Evolutionary conservation across 1,140 invertebrate species (phyloP).

Genomic region (Mercenaria mercenaria): DNA sequence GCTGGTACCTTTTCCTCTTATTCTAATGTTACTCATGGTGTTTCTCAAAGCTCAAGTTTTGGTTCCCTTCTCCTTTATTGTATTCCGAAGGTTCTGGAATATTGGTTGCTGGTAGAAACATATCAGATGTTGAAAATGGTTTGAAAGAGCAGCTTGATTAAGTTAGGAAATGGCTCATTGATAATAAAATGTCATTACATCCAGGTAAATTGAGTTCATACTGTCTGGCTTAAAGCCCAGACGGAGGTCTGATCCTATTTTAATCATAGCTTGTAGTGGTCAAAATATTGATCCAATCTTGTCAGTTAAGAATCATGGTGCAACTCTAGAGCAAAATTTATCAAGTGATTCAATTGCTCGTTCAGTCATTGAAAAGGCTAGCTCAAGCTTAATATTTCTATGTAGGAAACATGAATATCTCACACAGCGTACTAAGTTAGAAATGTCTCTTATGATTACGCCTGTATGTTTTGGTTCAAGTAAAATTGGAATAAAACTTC

Average conservation of each 20-base stretch:
- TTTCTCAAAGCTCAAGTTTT: conserved; percentile 25
- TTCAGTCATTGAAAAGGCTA: conserved; percentile 46
- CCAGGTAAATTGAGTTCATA: conserved; percentile 29
- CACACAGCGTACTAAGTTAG: too few species aligned
- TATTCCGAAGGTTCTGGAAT: conserved; percentile 48
- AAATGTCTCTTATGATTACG: too few species aligned
- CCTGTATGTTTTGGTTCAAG: too few species aligned
- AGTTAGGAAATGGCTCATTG: conserved; percentile 13
- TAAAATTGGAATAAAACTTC: too few species aligned
- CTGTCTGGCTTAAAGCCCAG: conserved; percentile 15
- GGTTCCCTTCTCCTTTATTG: conserved; percentile 21
- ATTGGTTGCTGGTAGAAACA: neutral
- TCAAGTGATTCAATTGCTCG: neutral
- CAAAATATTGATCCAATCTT: neutral
- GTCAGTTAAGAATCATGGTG: conserved; percentile 40
- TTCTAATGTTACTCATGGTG: conserved; percentile 2
- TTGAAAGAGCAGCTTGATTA: neutral
- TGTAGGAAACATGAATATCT: conserved; percentile 9
- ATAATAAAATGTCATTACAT: too few species aligned
- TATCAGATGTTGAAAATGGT: neutral
- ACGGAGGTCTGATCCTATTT: neutral
- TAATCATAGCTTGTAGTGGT: neutral
- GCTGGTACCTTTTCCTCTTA: neutral
- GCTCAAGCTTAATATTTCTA: conserved; percentile 33
- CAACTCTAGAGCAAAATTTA: conserved; percentile 18